Base-by-base conservation (phyloP, 2,113 vertebrate genomes). In the Ornithorhynchus anatinus region DNA sequence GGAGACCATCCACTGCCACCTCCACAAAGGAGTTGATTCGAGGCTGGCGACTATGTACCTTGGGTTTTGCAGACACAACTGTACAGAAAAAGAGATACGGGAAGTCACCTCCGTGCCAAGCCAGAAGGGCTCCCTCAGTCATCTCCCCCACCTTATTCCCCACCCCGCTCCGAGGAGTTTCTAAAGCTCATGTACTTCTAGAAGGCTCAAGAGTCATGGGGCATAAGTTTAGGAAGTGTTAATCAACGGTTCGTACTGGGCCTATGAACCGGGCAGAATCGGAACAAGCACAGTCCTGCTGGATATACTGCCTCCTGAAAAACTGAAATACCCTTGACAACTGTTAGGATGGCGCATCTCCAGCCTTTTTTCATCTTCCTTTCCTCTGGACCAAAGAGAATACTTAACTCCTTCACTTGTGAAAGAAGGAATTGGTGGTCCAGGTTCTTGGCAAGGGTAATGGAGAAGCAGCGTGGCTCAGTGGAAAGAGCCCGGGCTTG, bases 51-150 rank as follows among this genome's bases (percentile, higher is more conserved):
- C 63, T 93, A 17, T 94, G 95, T 14, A 88, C 93, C 86, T 96
- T 97, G 40, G 96, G 96, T 91, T 94, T 96, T n/a, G 96, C 94
- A 0, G 96, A 98, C 69, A 97, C 89, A 29, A 98, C 97, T 99
- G 88, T 19, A 17, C 1, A 0, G 14, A 51, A 39, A 7, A 52
- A 20, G 47, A 52, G 40, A 64, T 43, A 57, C 14, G 8, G 52
- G 1, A 43, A 29, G 20, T 87, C 73, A 72, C 50, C 23, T 20
- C 43, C 31, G 7, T 1, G 1, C 35, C 32, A 37, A 75, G 63
- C 31, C 59, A 35, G 9, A n/a, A 60, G 57, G 23, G 42, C 52
- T 69, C 59, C 59, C 57, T 11, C 43, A 5, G 7, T 22, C 16
- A 38, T 37, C 45, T 44, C 23, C 8, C 20, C 1, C 23, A 29